These are phyloP conservation scores for Brachionus plicatilis DNA, from an alignment of 1,140 invertebrate species.

Conservation along the genomic window DNA sequence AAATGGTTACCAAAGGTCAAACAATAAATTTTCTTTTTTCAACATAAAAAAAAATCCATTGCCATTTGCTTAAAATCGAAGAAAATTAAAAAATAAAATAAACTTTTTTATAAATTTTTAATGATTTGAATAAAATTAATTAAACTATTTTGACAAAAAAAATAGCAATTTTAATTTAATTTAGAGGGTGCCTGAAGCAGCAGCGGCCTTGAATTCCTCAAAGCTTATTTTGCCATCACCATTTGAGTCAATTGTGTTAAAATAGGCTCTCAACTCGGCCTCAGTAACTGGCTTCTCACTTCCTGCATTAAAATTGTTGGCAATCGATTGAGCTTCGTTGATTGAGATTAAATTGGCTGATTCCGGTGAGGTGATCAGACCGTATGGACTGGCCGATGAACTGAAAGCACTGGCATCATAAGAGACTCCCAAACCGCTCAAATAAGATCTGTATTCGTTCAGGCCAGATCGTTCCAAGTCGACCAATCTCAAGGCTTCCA, in stretches of 20 bases:
- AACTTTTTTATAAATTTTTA: neutral
- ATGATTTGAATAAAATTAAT: neutral
- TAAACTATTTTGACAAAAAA: neutral
- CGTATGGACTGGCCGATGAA: neutral
- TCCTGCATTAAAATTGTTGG: neutral
- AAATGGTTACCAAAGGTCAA: no score
- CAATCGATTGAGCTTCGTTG: conserved; percentile 19
- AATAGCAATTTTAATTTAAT: neutral
- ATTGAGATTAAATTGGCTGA: conserved; percentile 6
- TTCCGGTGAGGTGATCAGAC: neutral
- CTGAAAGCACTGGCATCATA: conserved; percentile 9
- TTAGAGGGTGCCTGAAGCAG: neutral
- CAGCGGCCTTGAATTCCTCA: conserved; percentile 17
- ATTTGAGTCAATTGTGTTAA: conserved; percentile 2
- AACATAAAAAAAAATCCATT: neutral
- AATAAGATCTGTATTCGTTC: conserved; percentile 20
- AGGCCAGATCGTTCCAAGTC: conserved; percentile 30
- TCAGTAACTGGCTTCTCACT: neutral
- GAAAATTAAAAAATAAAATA: neutral
- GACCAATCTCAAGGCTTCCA: conserved; percentile 21
- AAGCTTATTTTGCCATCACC: neutral
- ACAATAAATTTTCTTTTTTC: no score
- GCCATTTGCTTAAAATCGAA: neutral
- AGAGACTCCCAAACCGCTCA: neutral
- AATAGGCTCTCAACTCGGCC: conserved; percentile 2